Evolutionary conservation across 2,113 vertebrate genomes (phyloP).

Genomic region (Petrocephalus zakoni): DNA sequence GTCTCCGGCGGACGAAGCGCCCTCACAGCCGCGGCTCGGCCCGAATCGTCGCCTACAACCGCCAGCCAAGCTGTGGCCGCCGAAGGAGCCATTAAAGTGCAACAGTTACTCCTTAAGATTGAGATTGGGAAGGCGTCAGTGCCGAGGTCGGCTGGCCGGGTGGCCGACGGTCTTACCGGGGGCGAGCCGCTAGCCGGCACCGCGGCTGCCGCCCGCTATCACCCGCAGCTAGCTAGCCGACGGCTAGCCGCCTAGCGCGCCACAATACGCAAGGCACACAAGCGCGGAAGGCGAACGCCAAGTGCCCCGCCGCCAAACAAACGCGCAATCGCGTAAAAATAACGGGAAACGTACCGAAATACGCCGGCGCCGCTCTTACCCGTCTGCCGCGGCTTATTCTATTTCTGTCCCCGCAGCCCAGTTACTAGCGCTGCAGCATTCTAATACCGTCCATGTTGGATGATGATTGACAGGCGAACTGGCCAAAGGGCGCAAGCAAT

Average conservation of each 20-base stretch:
- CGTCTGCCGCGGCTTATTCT: conserved; percentile 42
- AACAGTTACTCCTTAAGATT: background rate
- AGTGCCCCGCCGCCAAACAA: background rate
- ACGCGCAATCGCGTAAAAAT: background rate
- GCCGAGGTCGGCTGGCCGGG: background rate
- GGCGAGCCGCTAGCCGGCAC: background rate
- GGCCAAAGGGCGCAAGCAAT: conserved; percentile 37
- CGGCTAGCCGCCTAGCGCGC: background rate
- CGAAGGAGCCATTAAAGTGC: too few species aligned
- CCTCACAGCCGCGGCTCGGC: background rate
- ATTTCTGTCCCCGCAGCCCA: conserved; percentile 47
- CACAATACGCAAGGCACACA: background rate
- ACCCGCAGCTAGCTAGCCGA: background rate
- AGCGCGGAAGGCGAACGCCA: too few species aligned
- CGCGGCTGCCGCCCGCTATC: background rate
- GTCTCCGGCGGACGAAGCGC: background rate
- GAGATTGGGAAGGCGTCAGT: background rate
- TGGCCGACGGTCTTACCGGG: background rate
- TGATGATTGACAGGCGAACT: conserved; percentile 53
- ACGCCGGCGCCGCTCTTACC: conserved; percentile 44
- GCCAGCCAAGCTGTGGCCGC: too few species aligned
- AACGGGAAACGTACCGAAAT: background rate
- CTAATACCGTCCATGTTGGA: conserved; percentile 49
- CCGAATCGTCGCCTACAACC: too few species aligned
- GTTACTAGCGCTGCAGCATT: conserved; percentile 51